Evolutionary conservation across 1,140 invertebrate species (phyloP), one percentile per base, ranked within the genome.

Genomic region (Penaeus indicus): DNA sequence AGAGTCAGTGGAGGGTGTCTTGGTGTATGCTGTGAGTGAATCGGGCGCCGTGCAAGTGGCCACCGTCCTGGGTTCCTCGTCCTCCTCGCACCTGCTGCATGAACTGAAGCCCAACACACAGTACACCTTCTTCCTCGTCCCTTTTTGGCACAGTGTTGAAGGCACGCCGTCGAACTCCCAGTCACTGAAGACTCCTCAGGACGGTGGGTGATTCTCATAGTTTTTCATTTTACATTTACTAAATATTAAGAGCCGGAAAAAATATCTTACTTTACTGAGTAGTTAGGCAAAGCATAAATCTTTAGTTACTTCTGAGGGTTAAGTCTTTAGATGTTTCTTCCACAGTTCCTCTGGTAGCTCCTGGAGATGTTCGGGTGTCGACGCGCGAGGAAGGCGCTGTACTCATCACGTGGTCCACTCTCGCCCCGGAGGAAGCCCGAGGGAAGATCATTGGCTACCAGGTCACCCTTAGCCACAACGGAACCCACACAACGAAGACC

Each of bases 91-190:
- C 47, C 64, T 84, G 2, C 27, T 89, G 22, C 67, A 80, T 47
- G 79, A 72, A 25, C 80, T 90, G 63, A 38, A 63, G 19, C 90
- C 90, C 27, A 83, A 89, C 92, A 94, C 95, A 67, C 94, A 94
- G 91, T 97, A 96, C 92, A 95, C 96, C 92, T 96, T 97, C 94
- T 96, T 97, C 92, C 93, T 96, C 86, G 94, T 96, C 89, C 96
- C 96, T 87, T 97, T 96, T 93, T 96, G 95, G 93, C 96, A 96
- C 92, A 95, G 94, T 92, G 94, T 96, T 91, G 95, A 96, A 93
- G 96, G 96, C 84, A 94, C 95, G 90, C 96, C 96, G 38, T 96
- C 96, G 1, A 96, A 96, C 93, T 96, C 95, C 13, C 94, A 94
- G 91, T 94, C 94, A 63, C 94, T 95, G 22, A 94, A 95, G 92